Base-by-base conservation (phyloP, 2,113 vertebrate genomes). In the Myotis lucifugus region DNA sequence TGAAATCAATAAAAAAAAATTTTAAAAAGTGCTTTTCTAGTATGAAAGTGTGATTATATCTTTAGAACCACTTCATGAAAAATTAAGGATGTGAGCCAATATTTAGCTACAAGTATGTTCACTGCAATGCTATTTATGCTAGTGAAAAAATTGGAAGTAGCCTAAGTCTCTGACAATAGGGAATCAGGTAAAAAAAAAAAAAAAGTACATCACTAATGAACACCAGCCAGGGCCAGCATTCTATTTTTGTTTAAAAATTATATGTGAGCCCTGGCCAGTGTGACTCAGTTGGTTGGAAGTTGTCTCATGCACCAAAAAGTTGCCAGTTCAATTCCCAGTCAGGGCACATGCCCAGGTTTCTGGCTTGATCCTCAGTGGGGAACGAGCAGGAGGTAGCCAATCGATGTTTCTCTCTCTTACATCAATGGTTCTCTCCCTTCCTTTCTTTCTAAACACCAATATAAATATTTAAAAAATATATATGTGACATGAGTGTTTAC, bases 11-110 rank as follows among this genome's bases (percentile, higher is more conserved):
- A 21, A 54, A 54, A 21, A 54, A 52, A 17, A n/a, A n/a, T 9
- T 46, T 10, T 10, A 42, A 77, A 91, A 91, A 94, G 32, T 64
- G 61, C 61, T 91, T 94, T 91, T 82, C 77, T 88, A 95, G 48
- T 89, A 66, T 40, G 91, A 91, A 93, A 91, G 14, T 91, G 29
- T 50, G 15, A 88, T n/a, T 72, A 32, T 37, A 94, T 84, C 46
- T 34, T 94, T 91, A 95, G 64, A 78, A 95, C 19, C 59, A 82
- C 52, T 77, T 81, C 21, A 85, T 93, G 54, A 86, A 94, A 95
- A 91, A 93, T 79, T 32, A 95, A 87, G 73, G 34, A 76, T 54
- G 32, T 92, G 19, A 81, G 37, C 84, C 81, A 96, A 34, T 79
- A 92, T 85, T 84, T 86, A 93, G 82, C 66, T 89, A 21, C 8